phyloP scores from a whole-genome alignment of 2,113 vertebrate genomes.

The Thamnophis sirtalis region DNA sequence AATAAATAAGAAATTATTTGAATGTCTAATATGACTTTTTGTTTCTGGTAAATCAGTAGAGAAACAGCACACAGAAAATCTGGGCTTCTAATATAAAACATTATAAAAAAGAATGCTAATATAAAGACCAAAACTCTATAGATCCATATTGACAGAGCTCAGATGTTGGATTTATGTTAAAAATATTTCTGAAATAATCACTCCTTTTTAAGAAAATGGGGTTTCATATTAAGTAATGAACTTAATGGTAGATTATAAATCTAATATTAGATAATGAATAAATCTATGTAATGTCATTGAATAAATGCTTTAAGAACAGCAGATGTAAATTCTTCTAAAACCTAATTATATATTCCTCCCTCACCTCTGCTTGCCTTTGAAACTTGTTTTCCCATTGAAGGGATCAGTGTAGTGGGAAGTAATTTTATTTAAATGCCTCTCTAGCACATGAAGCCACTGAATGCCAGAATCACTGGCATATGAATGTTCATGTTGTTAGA shows the following conservation, averaged over 20 bases:
- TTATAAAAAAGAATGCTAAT: background rate
- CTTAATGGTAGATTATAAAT: background rate
- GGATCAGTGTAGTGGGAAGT: background rate
- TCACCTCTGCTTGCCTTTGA: background rate
- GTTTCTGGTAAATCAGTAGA: constrained; percentile 27
- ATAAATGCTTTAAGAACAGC: background rate
- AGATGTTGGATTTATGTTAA: background rate
- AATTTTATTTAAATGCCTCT: constrained; percentile 7
- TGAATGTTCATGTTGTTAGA: background rate
- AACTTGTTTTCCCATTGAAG: background rate
- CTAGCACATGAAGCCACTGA: background rate
- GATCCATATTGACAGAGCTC: background rate
- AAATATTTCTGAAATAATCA: background rate
- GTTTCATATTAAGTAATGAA: background rate
- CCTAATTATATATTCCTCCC: background rate
- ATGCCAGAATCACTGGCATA: background rate
- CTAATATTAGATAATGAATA: background rate
- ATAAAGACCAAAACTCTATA: background rate
- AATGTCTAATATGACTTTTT: constrained; percentile 35
- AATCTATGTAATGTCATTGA: background rate
- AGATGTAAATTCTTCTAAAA: background rate
- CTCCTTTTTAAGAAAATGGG: background rate
- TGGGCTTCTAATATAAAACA: constrained; percentile 5
- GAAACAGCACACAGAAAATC: constrained; percentile 32
- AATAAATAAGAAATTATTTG: background rate